Percentiles rank a stretch among this genome's conserved stretches.
These are phyloP conservation scores for Carettochelys insculpta DNA, from an alignment of 2,113 vertebrate genomes.

Conservation along the genomic window DNA sequence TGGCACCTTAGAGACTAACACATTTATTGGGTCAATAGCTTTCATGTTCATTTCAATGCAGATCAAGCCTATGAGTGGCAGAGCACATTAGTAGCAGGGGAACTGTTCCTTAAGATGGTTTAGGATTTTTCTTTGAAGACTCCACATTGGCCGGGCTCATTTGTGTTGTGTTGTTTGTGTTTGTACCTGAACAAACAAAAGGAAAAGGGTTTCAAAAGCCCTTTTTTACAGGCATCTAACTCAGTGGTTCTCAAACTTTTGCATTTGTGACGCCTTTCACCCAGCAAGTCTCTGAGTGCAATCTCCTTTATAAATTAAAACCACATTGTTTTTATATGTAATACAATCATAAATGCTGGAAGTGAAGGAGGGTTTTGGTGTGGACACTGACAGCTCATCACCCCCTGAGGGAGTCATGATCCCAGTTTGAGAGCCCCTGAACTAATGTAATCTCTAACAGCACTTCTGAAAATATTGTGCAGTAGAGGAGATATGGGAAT, in stretches of 20 bases:
- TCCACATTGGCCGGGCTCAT: neutral
- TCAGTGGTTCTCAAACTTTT: too few species aligned
- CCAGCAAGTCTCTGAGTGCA: too few species aligned
- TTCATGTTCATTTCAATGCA: neutral
- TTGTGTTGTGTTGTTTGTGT: neutral
- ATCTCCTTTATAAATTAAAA: too few species aligned
- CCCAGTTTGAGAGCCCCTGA: too few species aligned
- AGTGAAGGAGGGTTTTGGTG: too few species aligned
- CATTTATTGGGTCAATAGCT: too few species aligned
- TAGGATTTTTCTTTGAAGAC: neutral
- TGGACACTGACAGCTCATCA: too few species aligned
- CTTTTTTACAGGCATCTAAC: neutral
- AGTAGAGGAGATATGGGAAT: fast-evolving
- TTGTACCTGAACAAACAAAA: fast-evolving
- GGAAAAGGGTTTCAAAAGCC: fast-evolving
- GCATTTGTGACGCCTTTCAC: too few species aligned
- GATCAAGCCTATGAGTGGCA: neutral
- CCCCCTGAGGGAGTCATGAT: too few species aligned
- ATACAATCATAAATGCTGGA: too few species aligned
- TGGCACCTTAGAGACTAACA: too few species aligned
- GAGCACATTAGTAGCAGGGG: neutral
- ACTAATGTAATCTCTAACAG: neutral
- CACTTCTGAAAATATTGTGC: neutral
- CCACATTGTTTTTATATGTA: too few species aligned
- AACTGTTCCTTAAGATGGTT: neutral